Evolutionary conservation across 2,888 invertebrate genomes (phyloP), one percentile per base, ranked within the genome.

Genomic region (Gymnocheta viridis): DNA sequence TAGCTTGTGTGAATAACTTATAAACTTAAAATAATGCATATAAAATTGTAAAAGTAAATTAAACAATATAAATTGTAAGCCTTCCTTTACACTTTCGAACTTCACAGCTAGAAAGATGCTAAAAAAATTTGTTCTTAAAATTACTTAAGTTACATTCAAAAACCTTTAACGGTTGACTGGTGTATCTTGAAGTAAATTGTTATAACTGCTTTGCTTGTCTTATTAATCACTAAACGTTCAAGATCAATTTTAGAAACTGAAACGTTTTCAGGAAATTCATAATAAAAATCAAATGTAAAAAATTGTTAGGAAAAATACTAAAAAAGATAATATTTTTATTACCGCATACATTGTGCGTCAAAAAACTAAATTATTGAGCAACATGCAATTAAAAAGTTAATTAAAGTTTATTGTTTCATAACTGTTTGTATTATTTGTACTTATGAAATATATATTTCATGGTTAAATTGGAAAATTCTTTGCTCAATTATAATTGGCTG

Each of bases 371-470:
- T 38, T 24, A 51, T 51, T 67, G 9, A 27, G 17, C 41, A 44
- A 58, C 7, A 58, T 22, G 44, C 44, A 58, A 58, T 72, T 44
- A 32, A 72, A 72, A 58, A 58, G 1, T 72, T 29, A 72, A 44
- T 58, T 58, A 4, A 72, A 72, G 58, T 58, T 38, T 9, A 3
- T n/a, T n/a, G n/a, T n/a, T n/a, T n/a, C n/a, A n/a, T n/a, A n/a
- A n/a, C n/a, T n/a, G n/a, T n/a, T n/a, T n/a, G n/a, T n/a, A n/a
- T n/a, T n/a, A n/a, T n/a, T n/a, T n/a, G n/a, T n/a, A n/a, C n/a
- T n/a, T n/a, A n/a, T n/a, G n/a, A n/a, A n/a, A n/a, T n/a, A n/a
- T n/a, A n/a, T n/a, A n/a, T n/a, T 66, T 49, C 47, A 66, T 32
- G 32, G 29, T 19, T 19, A 2, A 29, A 7, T 66, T 49, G 29